phyloP scores from a whole-genome alignment of 23 tunicate species.

The Aplidium turbinatum region DNA sequence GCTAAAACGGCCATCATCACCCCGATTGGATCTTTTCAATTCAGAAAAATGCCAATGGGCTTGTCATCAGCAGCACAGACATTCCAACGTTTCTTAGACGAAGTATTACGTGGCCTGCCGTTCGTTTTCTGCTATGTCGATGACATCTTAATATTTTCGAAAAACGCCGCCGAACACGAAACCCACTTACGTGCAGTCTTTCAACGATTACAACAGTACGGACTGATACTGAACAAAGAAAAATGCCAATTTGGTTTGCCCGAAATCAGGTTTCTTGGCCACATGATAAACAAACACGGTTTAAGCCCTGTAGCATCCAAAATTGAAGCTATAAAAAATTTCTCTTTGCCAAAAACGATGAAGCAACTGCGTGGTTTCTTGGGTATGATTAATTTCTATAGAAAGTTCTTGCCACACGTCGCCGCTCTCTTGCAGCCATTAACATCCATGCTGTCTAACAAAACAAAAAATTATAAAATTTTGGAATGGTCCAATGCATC shows the following conservation, averaged over 20 bases:
- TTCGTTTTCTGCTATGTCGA: conserved; percentile 29
- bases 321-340: background rate
- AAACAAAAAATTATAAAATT: background rate
- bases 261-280: conserved; percentile 13
- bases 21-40: conserved; percentile 25
- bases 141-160: conserved; percentile 10
- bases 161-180: conserved; percentile 5
- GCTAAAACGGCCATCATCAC: conserved; percentile 19
- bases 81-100: conserved; percentile 18
- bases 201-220: conserved; percentile 8
- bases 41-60: conserved; percentile 18
- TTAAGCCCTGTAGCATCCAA: background rate
- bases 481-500: background rate
- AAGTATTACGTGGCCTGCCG: conserved; percentile 16
- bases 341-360: background rate
- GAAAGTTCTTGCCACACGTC: conserved; percentile 6
- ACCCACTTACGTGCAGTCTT: conserved; percentile 6
- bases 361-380: background rate
- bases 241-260: conserved; percentile 28
- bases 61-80: conserved; percentile 9
- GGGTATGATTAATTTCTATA: conserved; percentile 11
- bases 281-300: background rate
- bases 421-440: background rate
- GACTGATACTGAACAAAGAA: conserved; percentile 12
- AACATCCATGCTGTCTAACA: background rate